Evolutionary conservation across 2,888 invertebrate genomes (phyloP), one percentile per base, ranked within the genome.

Genomic region (Dromius quadrimaculatus): DNA sequence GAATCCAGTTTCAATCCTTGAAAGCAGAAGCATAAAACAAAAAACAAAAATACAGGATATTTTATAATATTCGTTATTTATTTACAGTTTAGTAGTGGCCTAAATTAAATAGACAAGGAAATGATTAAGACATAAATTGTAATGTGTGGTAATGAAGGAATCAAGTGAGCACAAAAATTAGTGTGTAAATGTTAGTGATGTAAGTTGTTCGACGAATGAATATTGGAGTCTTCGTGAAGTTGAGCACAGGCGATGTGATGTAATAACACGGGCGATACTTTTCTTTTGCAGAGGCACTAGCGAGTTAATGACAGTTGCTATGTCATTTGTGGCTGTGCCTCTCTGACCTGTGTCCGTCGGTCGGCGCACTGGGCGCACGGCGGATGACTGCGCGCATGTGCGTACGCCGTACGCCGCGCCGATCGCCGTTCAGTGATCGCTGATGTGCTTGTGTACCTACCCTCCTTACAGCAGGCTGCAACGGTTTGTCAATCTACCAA

Each of bases 201-300:
- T 59, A 59, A 59, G 36, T 19, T 54, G 50, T 54, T 28, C 50
- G 50, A 54, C 50, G 50, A 28, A 15, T 41, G 15, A 41, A 28
- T 28, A 28, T 5, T 28, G 28, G 28, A 28, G 28, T 28, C 28
- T 3, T 5, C 28, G 28, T 11, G 50, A n/a, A 28, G 50, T 54
- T 54, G 28, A 54, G 50, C 50, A 54, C 59, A 59, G 72, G 73
- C 71, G 71, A 73, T 73, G 73, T 73, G 75, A 74, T 76, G n/a
- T n/a, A 76, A 75, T 81, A 81, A 81, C 80, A 78, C 81, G 79
- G 80, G 78, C 80, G 71, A 80, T 79, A 79, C 79, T 81, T 80
- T 81, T 73, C 78, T 81, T 81, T 81, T 82, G 81, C 82, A 82
- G 82, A 82, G 82, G 82, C 82, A 82, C 82, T 80, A 81, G 81